Percentiles rank a stretch among this genome's conserved stretches.
These are phyloP conservation scores for Neuroterus valhalla DNA, from an alignment of 1,140 invertebrate genomes.

Conservation along the genomic window DNA sequence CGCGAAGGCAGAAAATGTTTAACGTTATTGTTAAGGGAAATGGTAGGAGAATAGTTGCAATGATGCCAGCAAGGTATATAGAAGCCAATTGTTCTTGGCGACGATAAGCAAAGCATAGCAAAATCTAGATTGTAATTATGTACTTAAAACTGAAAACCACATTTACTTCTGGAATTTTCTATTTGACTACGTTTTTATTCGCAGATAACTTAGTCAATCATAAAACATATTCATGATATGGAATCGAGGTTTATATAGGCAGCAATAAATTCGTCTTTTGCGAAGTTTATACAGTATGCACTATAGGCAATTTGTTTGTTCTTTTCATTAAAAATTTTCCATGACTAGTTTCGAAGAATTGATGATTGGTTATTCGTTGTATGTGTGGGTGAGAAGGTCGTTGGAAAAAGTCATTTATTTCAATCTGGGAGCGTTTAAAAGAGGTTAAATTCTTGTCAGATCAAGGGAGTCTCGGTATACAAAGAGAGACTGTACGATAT, in stretches of 20 bases:
- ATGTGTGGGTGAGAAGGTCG: background rate
- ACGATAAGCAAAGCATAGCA: background rate
- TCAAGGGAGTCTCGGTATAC: background rate
- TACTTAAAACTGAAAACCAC: background rate
- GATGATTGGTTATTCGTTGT: background rate
- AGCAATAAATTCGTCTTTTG: background rate
- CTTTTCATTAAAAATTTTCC: background rate
- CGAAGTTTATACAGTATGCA: background rate
- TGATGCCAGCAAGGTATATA: background rate
- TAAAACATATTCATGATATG: no score
- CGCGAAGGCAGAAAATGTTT: background rate
- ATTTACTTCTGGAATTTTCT: background rate
- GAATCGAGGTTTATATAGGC: no score
- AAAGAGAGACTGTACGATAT: slow-evolving; percentile 14
- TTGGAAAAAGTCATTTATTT: slow-evolving; percentile 5
- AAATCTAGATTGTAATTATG: background rate
- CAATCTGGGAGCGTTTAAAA: background rate
- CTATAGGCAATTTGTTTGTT: background rate
- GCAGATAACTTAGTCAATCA: no score
- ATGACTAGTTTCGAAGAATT: background rate
- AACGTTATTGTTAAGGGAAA: background rate
- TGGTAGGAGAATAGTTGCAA: background rate
- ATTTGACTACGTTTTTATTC: no score
- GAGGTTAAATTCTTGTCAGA: background rate
- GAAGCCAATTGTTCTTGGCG: slow-evolving; percentile 8